Evolutionary conservation across 2,113 vertebrate species (phyloP).

Genomic region (Notechis scutatus): DNA sequence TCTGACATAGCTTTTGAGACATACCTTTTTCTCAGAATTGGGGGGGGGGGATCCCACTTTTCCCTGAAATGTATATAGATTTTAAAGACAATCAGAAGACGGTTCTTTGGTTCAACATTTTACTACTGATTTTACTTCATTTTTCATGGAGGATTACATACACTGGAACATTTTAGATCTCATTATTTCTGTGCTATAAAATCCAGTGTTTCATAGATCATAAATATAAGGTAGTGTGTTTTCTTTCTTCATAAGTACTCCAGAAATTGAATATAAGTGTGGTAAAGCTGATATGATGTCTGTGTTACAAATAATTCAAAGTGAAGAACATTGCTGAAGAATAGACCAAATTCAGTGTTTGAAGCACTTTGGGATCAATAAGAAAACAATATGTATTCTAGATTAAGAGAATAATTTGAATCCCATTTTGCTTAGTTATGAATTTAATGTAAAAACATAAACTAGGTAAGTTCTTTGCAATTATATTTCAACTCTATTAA

Average conservation of each 20-base stretch:
- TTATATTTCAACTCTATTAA: background rate
- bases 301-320: background rate
- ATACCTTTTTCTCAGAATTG: background rate
- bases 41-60: background rate
- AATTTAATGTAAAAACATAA: slow-evolving; percentile 33
- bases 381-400: background rate
- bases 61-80: background rate
- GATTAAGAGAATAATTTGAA: background rate
- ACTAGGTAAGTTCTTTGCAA: background rate
- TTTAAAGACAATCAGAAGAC: slow-evolving; percentile 24
- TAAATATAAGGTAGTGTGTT: background rate
- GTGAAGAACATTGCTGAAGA: background rate
- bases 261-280: background rate
- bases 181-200: background rate
- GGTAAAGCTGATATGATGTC: background rate
- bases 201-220: background rate
- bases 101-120: slow-evolving; percentile 22
- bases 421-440: background rate
- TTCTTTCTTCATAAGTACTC: background rate
- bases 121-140: slow-evolving; percentile 30
- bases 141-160: background rate
- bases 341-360: background rate
- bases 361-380: background rate
- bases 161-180: background rate
- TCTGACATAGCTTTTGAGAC: background rate